A percentile compares a stretch with the other conserved stretches of the same genome.
Evolutionary conservation across 2,113 vertebrate genomes (phyloP).

Genomic region (Bufo bufo): DNA sequence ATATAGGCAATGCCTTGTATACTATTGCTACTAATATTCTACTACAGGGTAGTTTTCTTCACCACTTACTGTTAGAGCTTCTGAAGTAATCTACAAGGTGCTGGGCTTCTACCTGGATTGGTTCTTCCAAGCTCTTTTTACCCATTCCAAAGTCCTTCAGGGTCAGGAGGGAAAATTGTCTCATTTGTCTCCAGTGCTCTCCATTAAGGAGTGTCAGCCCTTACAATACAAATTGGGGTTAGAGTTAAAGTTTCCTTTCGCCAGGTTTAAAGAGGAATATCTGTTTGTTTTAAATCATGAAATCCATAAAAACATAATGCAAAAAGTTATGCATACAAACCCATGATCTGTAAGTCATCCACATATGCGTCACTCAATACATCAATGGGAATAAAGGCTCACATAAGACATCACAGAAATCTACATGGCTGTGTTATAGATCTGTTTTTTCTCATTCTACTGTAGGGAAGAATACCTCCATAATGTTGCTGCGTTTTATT

Average conservation of each 20-base stretch:
- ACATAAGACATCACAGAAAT: no score
- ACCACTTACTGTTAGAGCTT: constrained; percentile 31
- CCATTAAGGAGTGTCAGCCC: constrained; percentile 43
- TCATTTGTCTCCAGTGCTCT: constrained; percentile 54
- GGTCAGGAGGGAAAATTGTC: constrained; percentile 50
- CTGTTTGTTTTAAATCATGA: neutral
- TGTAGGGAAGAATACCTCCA: no score
- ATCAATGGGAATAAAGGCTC: no score
- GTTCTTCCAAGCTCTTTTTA: constrained; percentile 52
- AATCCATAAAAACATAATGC: no score
- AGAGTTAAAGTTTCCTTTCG: neutral
- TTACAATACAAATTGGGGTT: neutral
- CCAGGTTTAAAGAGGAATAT: neutral
- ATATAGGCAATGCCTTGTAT: neutral
- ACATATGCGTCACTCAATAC: no score
- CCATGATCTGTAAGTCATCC: no score
- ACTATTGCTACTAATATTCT: neutral
- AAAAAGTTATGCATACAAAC: no score
- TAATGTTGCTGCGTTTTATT: no score
- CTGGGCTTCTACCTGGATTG: constrained; percentile 26
- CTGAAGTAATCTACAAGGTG: constrained; percentile 48
- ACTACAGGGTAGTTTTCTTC: neutral
- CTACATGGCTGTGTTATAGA: no score
- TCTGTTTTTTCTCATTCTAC: no score
- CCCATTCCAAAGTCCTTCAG: constrained; percentile 60